phyloP scores from a whole-genome alignment of 2,113 vertebrate genomes.

The Halichoeres trimaculatus region DNA sequence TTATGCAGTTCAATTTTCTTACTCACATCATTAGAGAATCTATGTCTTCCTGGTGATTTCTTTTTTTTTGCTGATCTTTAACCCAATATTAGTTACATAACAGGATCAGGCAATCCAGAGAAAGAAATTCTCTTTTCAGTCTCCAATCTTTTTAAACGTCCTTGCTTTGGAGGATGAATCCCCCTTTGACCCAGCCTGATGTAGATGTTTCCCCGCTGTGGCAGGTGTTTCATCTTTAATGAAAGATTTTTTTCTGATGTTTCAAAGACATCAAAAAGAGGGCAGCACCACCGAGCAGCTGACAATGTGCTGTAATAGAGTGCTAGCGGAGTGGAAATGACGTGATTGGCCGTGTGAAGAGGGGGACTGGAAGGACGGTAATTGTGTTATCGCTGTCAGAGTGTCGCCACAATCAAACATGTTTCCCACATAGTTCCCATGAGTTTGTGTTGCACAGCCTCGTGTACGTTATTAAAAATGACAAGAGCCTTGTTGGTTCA shows the following conservation, averaged over 20 bases:
- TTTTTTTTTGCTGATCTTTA: conserved; percentile 3
- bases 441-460: conserved; percentile 23
- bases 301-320: conserved; percentile 12
- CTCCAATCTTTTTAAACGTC: conserved; percentile 27
- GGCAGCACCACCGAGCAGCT: background rate
- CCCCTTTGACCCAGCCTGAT: conserved; percentile 17
- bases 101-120: background rate
- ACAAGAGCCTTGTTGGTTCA: conserved; percentile 64
- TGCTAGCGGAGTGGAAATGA: conserved; percentile 44
- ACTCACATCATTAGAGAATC: background rate
- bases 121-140: conserved; percentile 32
- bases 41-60: background rate
- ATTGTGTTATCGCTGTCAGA: conserved; percentile 46
- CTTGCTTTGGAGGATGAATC: conserved; percentile 13
- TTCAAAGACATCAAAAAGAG: conserved; percentile 33
- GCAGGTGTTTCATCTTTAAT: conserved; percentile 51
- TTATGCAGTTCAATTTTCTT: conserved; percentile 8
- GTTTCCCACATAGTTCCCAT: conserved; percentile 18
- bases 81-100: conserved; percentile 14
- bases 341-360: conserved; percentile 10
- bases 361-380: conserved; percentile 34
- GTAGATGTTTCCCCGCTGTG: conserved; percentile 27
- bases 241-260: conserved; percentile 35
- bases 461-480: conserved; percentile 67
- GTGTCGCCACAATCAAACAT: conserved; percentile 37